Evolutionary conservation across 2,113 vertebrate genomes (phyloP).

Genomic region (Polypterus senegalus): DNA sequence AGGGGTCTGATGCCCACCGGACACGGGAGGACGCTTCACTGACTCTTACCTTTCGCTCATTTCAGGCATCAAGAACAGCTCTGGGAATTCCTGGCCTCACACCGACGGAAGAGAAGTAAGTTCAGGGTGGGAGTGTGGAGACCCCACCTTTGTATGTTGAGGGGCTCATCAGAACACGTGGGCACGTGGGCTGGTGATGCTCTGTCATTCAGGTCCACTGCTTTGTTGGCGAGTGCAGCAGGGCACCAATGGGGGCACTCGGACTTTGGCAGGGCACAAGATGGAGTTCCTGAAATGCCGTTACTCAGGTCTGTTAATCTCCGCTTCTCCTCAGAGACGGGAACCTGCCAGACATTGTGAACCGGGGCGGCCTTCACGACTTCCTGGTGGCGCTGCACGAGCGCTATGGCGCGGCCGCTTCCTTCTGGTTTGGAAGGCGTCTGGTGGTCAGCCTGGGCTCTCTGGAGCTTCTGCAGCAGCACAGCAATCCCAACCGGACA

Average conservation of each 20-base stretch:
- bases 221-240: too few relatives aligned
- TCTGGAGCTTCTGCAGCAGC: constrained; percentile 66
- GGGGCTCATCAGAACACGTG: too few relatives aligned
- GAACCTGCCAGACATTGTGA: constrained; percentile 83
- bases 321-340: constrained; percentile 61
- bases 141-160: too few relatives aligned
- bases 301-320: constrained; percentile 9
- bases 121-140: not conserved
- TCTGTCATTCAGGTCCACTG: too few relatives aligned
- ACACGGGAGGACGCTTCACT: not conserved
- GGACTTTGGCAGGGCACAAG: too few relatives aligned
- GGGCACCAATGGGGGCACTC: too few relatives aligned
- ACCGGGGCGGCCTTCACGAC: constrained; percentile 75
- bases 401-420: constrained; percentile 72
- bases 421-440: constrained; percentile 86
- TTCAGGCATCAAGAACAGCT: constrained; percentile 75
- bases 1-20: too few relatives aligned
- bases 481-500: constrained; percentile 79
- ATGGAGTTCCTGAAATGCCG: not conserved
- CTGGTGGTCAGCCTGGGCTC: constrained; percentile 86
- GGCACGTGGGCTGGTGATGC: too few relatives aligned
- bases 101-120: constrained; percentile 90
- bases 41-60: constrained; percentile 12
- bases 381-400: constrained; percentile 80
- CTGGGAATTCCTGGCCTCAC: constrained; percentile 83